Conservation (phyloP, 2,113 vertebrate species). For the Balaeniceps rex region DNA sequence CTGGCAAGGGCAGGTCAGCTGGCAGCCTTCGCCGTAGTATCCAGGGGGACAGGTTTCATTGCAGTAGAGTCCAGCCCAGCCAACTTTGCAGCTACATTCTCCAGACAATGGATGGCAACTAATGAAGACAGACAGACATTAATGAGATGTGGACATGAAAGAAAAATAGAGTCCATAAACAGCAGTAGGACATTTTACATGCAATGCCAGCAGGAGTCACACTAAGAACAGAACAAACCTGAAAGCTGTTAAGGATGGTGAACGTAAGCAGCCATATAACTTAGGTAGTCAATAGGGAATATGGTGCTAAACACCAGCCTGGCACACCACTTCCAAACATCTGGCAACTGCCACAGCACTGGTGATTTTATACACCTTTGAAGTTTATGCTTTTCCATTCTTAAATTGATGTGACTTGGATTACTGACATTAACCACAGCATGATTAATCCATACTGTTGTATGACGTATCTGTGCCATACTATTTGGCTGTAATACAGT, state of each 20-base stretch:
- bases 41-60: constrained; percentile 91
- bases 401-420: background rate
- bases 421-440: background rate
- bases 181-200: background rate
- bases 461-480: background rate
- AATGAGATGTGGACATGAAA: background rate
- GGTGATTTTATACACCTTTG: background rate
- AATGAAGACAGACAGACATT: background rate
- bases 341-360: background rate
- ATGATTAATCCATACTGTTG: background rate
- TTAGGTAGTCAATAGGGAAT: background rate
- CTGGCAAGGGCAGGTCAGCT: constrained; percentile 83
- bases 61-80: constrained; percentile 94
- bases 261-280: background rate
- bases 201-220: background rate
- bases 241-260: background rate
- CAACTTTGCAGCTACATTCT: constrained; percentile 89
- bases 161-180: background rate
- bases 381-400: background rate
- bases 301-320: background rate
- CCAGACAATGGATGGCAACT: constrained; percentile 97
- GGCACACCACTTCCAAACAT: background rate
- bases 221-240: background rate
- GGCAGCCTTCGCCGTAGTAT: constrained; percentile 87
- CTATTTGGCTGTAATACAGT: background rate